These are phyloP conservation scores for Scrobipalpa atriplicella DNA, from an alignment of 2,888 invertebrate species.

Conservation along the genomic window DNA sequence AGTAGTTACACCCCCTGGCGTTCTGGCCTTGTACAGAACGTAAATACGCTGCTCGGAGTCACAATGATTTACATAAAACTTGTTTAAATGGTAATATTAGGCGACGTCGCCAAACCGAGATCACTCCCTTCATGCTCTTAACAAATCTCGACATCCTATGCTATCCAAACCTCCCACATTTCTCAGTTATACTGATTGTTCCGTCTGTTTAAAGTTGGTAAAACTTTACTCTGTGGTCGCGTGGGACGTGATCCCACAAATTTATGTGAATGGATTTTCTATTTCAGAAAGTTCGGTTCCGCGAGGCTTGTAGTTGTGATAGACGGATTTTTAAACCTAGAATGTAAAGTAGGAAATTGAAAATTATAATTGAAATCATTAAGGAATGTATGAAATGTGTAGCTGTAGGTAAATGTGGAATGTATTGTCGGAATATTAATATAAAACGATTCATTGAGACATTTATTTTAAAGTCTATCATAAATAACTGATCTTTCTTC, in stretches of 20 bases:
- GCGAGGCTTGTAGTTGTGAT: background rate
- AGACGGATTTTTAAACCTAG: conserved; percentile 7
- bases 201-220: background rate
- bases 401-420: too few species aligned
- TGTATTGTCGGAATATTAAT: too few species aligned
- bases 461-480: too few species aligned
- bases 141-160: conserved; percentile 51
- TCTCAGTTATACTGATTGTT: conserved; percentile 34
- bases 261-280: conserved; percentile 43
- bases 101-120: conserved; percentile 70
- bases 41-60: conserved; percentile 66
- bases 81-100: conserved; percentile 83
- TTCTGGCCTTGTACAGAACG: too few species aligned
- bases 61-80: conserved; percentile 79
- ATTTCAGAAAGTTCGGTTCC: conserved; percentile 12
- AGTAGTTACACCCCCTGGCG: too few species aligned
- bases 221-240: conserved; percentile 41
- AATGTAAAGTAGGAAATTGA: background rate
- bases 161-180: conserved; percentile 29
- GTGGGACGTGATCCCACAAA: conserved; percentile 41
- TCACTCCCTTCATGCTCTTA: conserved; percentile 56
- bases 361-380: background rate
- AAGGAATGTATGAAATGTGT: too few species aligned
- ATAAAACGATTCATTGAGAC: too few species aligned
- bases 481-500: too few species aligned